Evolutionary conservation across 2,113 vertebrate species (phyloP).

Genomic region (Sinosuthora webbiana): DNA sequence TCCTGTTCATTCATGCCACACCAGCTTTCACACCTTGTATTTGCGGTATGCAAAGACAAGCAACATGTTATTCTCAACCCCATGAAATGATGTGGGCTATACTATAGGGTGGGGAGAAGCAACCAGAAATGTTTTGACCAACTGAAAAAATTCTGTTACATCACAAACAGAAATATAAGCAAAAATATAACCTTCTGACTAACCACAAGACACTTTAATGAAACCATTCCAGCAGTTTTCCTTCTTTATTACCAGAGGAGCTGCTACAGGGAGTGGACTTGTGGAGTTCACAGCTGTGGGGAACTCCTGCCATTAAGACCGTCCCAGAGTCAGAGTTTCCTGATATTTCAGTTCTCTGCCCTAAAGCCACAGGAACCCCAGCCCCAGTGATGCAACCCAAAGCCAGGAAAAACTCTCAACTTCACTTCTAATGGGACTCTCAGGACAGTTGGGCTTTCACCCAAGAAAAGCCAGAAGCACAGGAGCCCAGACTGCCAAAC

Average conservation of each 20-base stretch:
- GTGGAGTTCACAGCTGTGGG: neutral
- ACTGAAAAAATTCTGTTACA: constrained; percentile 15
- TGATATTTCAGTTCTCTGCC: constrained; percentile 1
- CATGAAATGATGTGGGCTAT: neutral
- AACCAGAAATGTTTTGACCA: constrained; percentile 5
- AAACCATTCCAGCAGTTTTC: constrained; percentile 13
- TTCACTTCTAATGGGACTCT: constrained; percentile 27
- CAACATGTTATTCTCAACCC: constrained; percentile 18
- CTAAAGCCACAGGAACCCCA: constrained; percentile 31
- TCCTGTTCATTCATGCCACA: constrained; percentile 30
- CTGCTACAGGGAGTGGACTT: neutral
- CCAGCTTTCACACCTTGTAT: constrained; percentile 58
- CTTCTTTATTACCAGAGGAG: constrained; percentile 1
- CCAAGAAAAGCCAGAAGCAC: constrained; percentile 34
- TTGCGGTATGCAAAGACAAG: constrained; percentile 53
- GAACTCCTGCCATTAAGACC: constrained; percentile 24
- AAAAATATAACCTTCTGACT: constrained; percentile 31
- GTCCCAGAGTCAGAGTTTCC: constrained; percentile 7
- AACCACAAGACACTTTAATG: constrained; percentile 2
- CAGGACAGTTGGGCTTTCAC: constrained; percentile 18
- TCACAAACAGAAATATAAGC: constrained; percentile 41
- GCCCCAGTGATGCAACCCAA: neutral
- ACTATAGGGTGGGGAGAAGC: neutral
- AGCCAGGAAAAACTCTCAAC: constrained; percentile 45
- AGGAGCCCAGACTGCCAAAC: constrained; percentile 23